A percentile compares a stretch with the other conserved stretches of the same genome.
These are phyloP conservation scores for Cepaea hortensis DNA, from an alignment of 2,888 invertebrate species.

Conservation along the genomic window DNA sequence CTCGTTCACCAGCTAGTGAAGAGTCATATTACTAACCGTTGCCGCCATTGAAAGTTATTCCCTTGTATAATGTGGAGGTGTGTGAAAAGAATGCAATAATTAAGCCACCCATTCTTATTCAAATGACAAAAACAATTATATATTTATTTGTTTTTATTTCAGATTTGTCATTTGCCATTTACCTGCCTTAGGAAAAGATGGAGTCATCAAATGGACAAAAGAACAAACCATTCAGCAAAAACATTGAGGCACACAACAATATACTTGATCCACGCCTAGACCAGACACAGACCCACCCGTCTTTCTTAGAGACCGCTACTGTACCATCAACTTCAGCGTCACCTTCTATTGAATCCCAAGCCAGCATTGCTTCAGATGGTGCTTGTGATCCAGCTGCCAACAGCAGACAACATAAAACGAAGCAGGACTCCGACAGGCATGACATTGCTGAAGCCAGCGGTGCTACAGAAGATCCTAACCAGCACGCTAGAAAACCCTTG, in stretches of 20 bases:
- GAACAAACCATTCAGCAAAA: too few species aligned
- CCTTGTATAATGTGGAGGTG: too few species aligned
- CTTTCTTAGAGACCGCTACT: background rate
- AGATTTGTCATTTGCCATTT: background rate
- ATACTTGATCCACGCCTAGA: background rate
- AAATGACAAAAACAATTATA: background rate
- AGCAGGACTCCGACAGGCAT: background rate
- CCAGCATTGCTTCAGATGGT: background rate
- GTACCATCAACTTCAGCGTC: background rate
- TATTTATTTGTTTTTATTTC: background rate
- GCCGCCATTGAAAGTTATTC: too few species aligned
- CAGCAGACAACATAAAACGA: background rate
- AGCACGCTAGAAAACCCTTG: background rate
- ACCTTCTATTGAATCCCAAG: too few species aligned
- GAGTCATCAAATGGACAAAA: too few species aligned
- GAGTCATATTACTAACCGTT: too few species aligned
- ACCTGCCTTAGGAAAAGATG: too few species aligned
- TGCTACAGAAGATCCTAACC: background rate
- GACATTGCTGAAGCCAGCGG: background rate
- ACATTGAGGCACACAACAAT: background rate
- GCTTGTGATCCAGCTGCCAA: background rate
- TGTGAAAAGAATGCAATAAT: too few species aligned
- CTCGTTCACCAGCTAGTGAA: too few species aligned
- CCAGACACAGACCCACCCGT: background rate
- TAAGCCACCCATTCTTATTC: background rate